Evolutionary conservation across 1,140 invertebrate genomes (phyloP), one percentile per base, ranked within the genome.

Genomic region (Andrena cerasifolii): DNA sequence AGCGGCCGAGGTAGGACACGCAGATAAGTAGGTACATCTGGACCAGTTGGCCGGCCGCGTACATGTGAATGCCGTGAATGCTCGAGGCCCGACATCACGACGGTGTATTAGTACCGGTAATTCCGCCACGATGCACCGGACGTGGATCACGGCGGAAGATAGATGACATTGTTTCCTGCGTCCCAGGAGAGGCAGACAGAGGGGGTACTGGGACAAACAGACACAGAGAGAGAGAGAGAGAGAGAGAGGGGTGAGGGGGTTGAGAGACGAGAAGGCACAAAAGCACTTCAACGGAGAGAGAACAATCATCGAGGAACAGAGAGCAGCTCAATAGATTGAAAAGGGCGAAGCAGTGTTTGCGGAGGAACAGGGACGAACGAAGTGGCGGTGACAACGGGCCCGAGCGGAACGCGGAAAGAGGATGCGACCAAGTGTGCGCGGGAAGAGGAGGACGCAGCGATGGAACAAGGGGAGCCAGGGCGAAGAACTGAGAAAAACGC

Each of bases 91-190:
- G 63, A 68, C 67, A 77, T 80, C 66, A 84, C 74, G 26, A 43
- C 51, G 76, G 67, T 84, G 82, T 82, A 85, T 86, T 82, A 87
- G 78, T 80, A 76, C 65, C 78, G 79, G 82, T 87, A 87, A 86
- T 86, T 86, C 82, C 78, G 70, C 62, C 81, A 75, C 68, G 84
- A 87, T 87, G 86, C 83, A 76, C 75, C 82, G 80, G 82, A 87
- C 82, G 80, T 86, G 84, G 84, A 86, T 88, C 86, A 86, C 77
- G 70, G 56, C 73, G 80, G 79, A 86, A 88, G 87, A 88, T 86
- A 86, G 79, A 88, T 86, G 82, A 85, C 84, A 86, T 86, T 88
- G 87, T 88, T 87, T 85, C 86, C 80, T 78, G 65, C 73, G 78
- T 77, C 78, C 78, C 76, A 43, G 73, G 73, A 76, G 84, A 74